These are phyloP conservation scores for Caenorhabditis japonica DNA, from an alignment of 2,888 invertebrate species.

Conservation along the genomic window DNA sequence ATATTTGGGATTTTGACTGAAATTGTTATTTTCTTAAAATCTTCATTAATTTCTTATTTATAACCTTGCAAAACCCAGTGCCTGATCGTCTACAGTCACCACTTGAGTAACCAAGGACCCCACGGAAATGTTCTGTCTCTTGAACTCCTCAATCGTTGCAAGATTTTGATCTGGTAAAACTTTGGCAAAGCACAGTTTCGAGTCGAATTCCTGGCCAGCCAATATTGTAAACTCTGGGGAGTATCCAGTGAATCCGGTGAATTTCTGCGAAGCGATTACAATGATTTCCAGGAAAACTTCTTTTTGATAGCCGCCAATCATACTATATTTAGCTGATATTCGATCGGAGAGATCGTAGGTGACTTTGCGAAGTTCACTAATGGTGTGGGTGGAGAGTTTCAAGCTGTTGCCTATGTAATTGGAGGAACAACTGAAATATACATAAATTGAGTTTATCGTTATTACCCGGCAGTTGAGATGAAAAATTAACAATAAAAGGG, in stretches of 20 bases:
- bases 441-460: too few relatives aligned
- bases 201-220: constrained; percentile 11
- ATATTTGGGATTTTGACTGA: constrained; percentile 16
- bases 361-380: constrained; percentile 20
- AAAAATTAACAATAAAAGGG: too few relatives aligned
- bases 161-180: constrained; percentile 8
- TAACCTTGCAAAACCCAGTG: background rate
- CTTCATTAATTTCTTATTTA: too few relatives aligned
- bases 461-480: too few relatives aligned
- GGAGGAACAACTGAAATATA: constrained; percentile 13
- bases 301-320: constrained; percentile 11
- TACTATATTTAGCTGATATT: background rate
- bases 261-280: background rate
- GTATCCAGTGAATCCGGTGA: background rate
- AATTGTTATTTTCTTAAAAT: background rate
- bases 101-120: constrained; percentile 2
- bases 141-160: background rate
- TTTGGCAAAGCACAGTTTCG: constrained; percentile 14
- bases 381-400: constrained; percentile 21
- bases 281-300: constrained; percentile 26
- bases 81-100: constrained; percentile 7
- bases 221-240: background rate
- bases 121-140: background rate
- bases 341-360: constrained; percentile 15
- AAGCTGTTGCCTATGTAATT: constrained; percentile 9